Conservation (phyloP, 2,113 vertebrate genomes). For the Podarcis cretensis region DNA sequence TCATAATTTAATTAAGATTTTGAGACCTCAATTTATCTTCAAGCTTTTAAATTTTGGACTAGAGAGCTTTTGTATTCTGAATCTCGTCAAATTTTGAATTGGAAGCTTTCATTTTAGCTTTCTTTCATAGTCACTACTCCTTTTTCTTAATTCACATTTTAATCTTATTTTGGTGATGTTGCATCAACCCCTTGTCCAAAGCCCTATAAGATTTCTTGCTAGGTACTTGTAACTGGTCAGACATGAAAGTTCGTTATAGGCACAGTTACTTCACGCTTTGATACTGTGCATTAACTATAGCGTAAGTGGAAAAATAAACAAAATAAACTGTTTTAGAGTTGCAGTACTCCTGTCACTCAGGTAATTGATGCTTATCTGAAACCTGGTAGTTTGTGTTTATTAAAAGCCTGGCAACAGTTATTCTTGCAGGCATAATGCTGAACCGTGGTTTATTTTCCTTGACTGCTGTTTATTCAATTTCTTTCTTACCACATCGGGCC, state of each 20-base stretch:
- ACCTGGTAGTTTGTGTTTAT: neutral
- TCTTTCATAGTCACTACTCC: too few relatives aligned
- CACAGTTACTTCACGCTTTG: fast-evolving
- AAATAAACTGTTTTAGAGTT: neutral
- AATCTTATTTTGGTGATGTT: neutral
- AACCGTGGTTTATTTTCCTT: too few relatives aligned
- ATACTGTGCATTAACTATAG: neutral
- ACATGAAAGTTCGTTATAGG: neutral
- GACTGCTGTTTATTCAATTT: too few relatives aligned
- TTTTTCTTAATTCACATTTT: too few relatives aligned
- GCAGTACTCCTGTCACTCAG: neutral
- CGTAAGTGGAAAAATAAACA: neutral
- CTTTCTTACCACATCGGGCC: too few relatives aligned
- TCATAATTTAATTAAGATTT: too few relatives aligned
- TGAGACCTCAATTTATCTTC: neutral
- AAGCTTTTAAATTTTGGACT: neutral
- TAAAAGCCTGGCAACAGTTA: neutral
- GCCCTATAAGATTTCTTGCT: neutral
- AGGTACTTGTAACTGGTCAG: fast-evolving
- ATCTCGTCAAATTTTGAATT: too few relatives aligned
- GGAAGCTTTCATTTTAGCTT: too few relatives aligned
- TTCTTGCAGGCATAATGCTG: neutral
- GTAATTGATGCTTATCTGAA: neutral
- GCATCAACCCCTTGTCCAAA: fast-evolving
- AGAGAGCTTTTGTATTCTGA: too few relatives aligned